These are phyloP conservation scores for Phocides pigmalion DNA, from an alignment of 1,140 invertebrate species.

Conservation along the genomic window DNA sequence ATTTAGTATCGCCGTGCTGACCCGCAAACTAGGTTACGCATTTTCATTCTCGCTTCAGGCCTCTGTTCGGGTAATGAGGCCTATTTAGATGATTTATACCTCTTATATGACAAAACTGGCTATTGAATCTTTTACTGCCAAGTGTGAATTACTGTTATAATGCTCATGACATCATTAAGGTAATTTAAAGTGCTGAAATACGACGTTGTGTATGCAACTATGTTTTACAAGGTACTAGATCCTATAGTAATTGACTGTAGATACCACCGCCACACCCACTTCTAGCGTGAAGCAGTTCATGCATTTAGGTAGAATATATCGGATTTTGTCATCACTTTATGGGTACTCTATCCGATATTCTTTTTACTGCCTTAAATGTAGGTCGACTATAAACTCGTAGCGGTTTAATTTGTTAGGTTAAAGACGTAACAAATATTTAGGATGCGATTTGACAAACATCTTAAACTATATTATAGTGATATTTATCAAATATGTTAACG, in stretches of 20 bases:
- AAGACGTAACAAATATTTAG: no score
- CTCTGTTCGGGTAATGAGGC: slow-evolving; percentile 20
- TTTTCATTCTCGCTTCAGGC: slow-evolving; percentile 15
- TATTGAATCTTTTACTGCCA: slow-evolving; percentile 7
- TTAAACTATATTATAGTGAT: no score
- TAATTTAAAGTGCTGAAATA: background rate
- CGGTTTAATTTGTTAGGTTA: background rate
- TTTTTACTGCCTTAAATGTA: background rate
- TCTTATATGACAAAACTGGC: slow-evolving; percentile 1
- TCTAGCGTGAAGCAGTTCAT: no score
- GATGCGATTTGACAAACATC: no score
- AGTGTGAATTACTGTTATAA: slow-evolving; percentile 3
- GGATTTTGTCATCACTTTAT: background rate
- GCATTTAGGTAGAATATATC: no score
- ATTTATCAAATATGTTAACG: no score
- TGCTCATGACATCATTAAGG: slow-evolving; percentile 15
- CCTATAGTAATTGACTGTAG: no score
- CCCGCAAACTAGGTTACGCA: slow-evolving; percentile 51
- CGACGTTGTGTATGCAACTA: no score
- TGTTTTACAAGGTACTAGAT: no score
- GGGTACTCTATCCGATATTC: background rate
- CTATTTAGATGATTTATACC: slow-evolving; percentile 17
- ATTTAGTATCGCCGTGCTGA: slow-evolving; percentile 36
- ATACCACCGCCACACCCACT: no score
- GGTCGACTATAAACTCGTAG: background rate